phyloP scores from a whole-genome alignment of 2,113 vertebrate genomes.

The Porphyrio hochstetteri region DNA sequence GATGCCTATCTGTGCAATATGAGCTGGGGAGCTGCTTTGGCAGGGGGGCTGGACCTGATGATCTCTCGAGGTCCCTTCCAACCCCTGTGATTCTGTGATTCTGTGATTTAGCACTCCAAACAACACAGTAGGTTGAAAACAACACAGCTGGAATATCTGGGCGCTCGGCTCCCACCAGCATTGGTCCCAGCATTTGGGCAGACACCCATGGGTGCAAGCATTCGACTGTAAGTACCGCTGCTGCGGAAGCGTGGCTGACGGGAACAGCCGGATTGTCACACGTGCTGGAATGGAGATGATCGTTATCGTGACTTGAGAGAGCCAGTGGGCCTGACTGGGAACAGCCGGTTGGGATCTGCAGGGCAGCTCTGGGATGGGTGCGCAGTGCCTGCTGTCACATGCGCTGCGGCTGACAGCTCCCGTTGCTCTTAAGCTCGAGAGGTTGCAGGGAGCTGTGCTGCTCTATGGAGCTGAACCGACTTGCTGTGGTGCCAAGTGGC shows the following conservation, averaged over 20 bases:
- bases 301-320: not conserved
- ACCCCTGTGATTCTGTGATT: too few species aligned
- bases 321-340: not conserved
- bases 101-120: not conserved
- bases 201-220: not conserved
- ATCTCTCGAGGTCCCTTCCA: too few species aligned
- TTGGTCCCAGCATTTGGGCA: not conserved
- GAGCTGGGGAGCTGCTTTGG: too few species aligned
- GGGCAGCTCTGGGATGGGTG: not conserved
- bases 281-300: not conserved
- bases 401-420: not conserved
- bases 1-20: too few species aligned
- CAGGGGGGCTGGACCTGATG: too few species aligned
- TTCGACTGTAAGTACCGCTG: not conserved
- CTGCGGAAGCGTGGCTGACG: constrained; percentile 43
- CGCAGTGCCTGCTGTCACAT: not conserved
- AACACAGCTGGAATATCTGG: not conserved
- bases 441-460: not conserved
- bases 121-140: not conserved
- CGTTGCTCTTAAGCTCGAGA: accelerated
- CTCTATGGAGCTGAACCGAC: not conserved
- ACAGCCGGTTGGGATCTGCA: not conserved
- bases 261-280: not conserved
- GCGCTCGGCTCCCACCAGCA: not conserved
- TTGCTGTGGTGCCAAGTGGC: not conserved